Conservation (phyloP, 1,140 invertebrate genomes). For the Drosophila ficusphila region DNA sequence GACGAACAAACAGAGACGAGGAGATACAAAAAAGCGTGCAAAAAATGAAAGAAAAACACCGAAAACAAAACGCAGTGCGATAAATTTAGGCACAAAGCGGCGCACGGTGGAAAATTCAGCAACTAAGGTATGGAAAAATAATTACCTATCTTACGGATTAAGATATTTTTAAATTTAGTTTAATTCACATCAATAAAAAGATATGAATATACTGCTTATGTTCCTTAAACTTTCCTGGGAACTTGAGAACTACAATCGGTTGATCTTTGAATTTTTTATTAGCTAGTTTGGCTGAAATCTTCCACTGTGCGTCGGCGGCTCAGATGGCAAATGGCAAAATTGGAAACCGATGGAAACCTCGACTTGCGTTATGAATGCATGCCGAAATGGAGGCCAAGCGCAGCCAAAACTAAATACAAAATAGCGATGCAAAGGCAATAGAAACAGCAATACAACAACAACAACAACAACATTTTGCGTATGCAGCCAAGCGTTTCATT, state of each 20-base stretch:
- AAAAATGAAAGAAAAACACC: constrained; percentile 47
- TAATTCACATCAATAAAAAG: no score
- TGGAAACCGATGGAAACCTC: constrained; percentile 81
- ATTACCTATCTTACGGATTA: no score
- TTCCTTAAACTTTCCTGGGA: no score
- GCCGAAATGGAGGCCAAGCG: constrained; percentile 79
- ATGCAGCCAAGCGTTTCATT: constrained; percentile 81
- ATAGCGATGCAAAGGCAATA: constrained; percentile 49
- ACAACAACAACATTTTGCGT: constrained; percentile 41
- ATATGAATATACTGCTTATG: no score
- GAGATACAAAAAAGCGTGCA: constrained; percentile 12
- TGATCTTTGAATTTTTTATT: no score
- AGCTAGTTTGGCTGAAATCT: background rate
- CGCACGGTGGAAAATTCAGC: background rate
- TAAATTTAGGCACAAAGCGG: constrained; percentile 73
- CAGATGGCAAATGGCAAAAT: constrained; percentile 74
- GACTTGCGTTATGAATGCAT: constrained; percentile 80
- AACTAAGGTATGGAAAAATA: no score
- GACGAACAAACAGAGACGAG: constrained; percentile 55
- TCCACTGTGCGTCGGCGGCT: constrained; percentile 37
- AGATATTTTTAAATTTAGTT: background rate
- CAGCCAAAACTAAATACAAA: constrained; percentile 76
- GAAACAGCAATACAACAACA: constrained; percentile 10
- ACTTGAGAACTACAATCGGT: no score
- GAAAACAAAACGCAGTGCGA: constrained; percentile 51